A percentile compares a stretch with the other conserved stretches of the same genome.
Conservation (phyloP, 2,888 invertebrate genomes). For the Meteorus cinctellus region DNA sequence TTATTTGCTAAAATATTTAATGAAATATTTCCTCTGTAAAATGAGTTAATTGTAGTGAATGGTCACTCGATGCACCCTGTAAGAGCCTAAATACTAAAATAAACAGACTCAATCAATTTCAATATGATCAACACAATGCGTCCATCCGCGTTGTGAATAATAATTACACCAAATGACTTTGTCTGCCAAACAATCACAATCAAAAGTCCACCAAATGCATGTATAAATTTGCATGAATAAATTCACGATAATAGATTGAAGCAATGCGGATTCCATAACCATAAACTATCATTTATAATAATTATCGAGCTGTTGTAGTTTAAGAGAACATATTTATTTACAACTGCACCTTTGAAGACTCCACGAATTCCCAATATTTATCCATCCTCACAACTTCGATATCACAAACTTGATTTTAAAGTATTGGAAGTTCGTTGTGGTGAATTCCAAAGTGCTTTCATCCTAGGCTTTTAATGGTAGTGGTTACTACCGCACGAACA, state of each 20-base stretch:
- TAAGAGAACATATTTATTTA: neutral
- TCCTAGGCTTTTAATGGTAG: neutral
- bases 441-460: neutral
- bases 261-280: neutral
- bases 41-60: neutral
- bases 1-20: neutral
- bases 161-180: neutral
- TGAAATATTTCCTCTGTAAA: neutral
- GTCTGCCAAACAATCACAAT: neutral
- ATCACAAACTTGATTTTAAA: neutral
- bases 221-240: conserved; percentile 5
- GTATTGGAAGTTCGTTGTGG: neutral
- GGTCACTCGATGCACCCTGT: neutral
- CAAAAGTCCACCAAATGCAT: neutral
- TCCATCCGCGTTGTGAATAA: neutral
- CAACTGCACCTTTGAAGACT: neutral
- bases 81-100: neutral
- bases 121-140: neutral
- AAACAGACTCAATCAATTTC: neutral
- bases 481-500: neutral
- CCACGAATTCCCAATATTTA: too few relatives aligned
- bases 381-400: neutral
- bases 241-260: neutral
- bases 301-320: neutral
- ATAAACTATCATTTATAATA: neutral